These are phyloP conservation scores for Eristalinus aeneus DNA, from an alignment of 2,888 invertebrate species.

Conservation along the genomic window DNA sequence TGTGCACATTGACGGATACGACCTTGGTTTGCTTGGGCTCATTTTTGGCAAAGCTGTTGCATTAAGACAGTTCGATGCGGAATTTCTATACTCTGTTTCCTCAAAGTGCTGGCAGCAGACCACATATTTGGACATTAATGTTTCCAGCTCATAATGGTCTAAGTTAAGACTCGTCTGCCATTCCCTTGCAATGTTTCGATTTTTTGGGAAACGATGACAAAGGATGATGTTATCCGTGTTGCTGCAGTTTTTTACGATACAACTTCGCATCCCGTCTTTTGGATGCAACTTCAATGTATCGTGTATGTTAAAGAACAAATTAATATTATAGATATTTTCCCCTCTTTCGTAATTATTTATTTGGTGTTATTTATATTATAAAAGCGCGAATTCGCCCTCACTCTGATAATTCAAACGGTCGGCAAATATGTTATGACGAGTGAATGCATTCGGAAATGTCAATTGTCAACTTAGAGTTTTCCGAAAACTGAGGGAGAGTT, in stretches of 20 bases:
- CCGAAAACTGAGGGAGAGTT: constrained; percentile 8
- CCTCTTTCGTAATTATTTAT: constrained; percentile 1
- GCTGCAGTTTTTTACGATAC: constrained; percentile 53
- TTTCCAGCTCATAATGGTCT: constrained; percentile 23
- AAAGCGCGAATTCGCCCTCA: not conserved
- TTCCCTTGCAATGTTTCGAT: constrained; percentile 19
- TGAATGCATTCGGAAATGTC: constrained; percentile 1
- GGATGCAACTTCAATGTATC: not conserved
- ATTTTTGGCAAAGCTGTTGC: constrained; percentile 50
- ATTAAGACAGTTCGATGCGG: constrained; percentile 12
- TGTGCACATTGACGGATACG: not conserved
- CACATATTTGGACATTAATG: constrained; percentile 44
- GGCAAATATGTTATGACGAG: not conserved
- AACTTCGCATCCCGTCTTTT: constrained; percentile 47
- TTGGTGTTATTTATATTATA: constrained; percentile 2
- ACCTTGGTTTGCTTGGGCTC: constrained; percentile 13
- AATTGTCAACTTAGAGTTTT: not conserved
- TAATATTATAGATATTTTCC: not conserved
- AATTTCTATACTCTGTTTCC: constrained; percentile 44
- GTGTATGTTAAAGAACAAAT: not conserved
- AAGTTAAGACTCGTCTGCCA: constrained; percentile 59
- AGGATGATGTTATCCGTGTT: constrained; percentile 46
- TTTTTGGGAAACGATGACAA: constrained; percentile 61
- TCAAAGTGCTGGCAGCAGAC: constrained; percentile 63
- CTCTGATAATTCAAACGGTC: not conserved